These are phyloP conservation scores for Capra hircus DNA, from an alignment of 2,113 vertebrate genomes.

Conservation along the genomic window DNA sequence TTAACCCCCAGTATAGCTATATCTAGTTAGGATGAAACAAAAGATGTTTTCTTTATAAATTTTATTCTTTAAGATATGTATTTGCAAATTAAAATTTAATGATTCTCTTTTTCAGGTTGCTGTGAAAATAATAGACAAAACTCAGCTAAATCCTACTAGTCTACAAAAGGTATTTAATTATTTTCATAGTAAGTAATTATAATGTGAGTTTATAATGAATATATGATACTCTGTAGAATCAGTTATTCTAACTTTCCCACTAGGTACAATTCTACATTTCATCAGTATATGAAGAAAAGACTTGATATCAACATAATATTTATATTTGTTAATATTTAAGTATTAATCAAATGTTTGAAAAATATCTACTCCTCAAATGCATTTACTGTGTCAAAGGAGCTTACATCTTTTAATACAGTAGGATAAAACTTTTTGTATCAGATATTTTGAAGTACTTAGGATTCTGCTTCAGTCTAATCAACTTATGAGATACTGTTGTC, in stretches of 20 bases:
- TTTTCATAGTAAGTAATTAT: conserved; percentile 41
- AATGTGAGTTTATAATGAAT: background rate
- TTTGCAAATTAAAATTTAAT: conserved; percentile 15
- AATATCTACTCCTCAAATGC: background rate
- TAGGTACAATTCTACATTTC: background rate
- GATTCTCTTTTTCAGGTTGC: conserved; percentile 87
- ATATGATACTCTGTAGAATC: background rate
- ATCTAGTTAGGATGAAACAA: background rate
- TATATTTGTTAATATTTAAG: background rate
- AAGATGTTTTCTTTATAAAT: background rate
- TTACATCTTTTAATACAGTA: background rate
- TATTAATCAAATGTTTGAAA: background rate
- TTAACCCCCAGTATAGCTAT: background rate
- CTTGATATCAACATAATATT: background rate
- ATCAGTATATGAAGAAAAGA: background rate
- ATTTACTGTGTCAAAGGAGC: background rate
- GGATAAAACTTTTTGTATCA: background rate
- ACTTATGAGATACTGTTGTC: background rate
- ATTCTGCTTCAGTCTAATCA: background rate
- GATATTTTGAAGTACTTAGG: background rate
- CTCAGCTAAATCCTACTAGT: conserved; percentile 97
- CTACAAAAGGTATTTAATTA: conserved; percentile 92
- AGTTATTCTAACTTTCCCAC: background rate
- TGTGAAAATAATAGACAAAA: conserved; percentile 99
- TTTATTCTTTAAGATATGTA: background rate